A percentile compares a stretch with the other conserved stretches of the same genome.
Evolutionary conservation across 2,888 invertebrate species (phyloP).

Genomic region (Clusia tigrina): DNA sequence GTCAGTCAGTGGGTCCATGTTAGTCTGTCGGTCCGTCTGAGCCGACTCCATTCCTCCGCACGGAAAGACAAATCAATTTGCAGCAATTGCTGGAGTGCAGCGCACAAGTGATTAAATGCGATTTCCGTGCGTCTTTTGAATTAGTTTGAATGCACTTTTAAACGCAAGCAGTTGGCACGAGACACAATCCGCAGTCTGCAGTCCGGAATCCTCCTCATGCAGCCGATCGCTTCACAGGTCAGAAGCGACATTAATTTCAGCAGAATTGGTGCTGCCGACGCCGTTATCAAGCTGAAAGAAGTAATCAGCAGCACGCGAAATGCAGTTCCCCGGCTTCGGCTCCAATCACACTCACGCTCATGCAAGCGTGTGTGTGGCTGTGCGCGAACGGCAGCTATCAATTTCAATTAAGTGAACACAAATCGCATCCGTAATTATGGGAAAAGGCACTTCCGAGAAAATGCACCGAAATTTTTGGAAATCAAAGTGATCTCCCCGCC

Average conservation of each 20-base stretch:
- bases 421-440: conserved; percentile 41
- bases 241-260: neutral
- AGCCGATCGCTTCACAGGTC: conserved; percentile 14
- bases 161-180: conserved; percentile 39
- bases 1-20: no score
- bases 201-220: neutral
- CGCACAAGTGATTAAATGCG: conserved; percentile 45
- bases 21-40: neutral
- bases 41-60: neutral
- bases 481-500: conserved; percentile 37
- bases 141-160: conserved; percentile 35
- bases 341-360: no score
- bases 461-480: conserved; percentile 46
- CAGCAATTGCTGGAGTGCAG: conserved; percentile 22
- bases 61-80: conserved; percentile 22
- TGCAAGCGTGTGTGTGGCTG: neutral
- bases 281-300: neutral
- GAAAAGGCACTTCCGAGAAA: conserved; percentile 51
- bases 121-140: conserved; percentile 38
- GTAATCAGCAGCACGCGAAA: neutral
- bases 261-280: neutral
- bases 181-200: conserved; percentile 30
- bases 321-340: no score
- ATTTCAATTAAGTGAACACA: conserved; percentile 44
- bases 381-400: conserved; percentile 34